These are phyloP conservation scores for Gyrodactylus bullatarudis DNA, from an alignment of 1,140 invertebrate genomes.

Conservation along the genomic window DNA sequence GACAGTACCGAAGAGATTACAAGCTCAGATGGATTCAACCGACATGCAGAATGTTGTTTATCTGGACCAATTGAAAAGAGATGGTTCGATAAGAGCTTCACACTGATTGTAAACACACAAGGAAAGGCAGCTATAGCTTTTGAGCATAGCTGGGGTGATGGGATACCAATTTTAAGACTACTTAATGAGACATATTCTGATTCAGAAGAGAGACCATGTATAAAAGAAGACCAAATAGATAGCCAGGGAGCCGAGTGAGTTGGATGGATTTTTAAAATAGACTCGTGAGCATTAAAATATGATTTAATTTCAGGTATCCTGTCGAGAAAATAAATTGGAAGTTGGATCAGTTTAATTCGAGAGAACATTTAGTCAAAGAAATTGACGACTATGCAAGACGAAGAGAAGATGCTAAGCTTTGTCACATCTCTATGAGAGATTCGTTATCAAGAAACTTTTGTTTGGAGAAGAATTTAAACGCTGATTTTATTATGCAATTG, in stretches of 20 bases:
- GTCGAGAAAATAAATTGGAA: not conserved
- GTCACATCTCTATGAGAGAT: not conserved
- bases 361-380: not conserved
- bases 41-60: no score
- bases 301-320: not conserved
- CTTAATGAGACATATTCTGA: constrained; percentile 55
- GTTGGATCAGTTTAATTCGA: not conserved
- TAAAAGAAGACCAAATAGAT: not conserved
- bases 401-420: not conserved
- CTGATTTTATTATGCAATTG: constrained; percentile 73
- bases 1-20: constrained; percentile 31
- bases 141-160: constrained; percentile 95
- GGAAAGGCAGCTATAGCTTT: constrained; percentile 59
- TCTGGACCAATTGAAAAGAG: constrained; percentile 12
- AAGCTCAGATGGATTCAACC: no score
- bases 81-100: constrained; percentile 93
- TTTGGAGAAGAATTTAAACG: constrained; percentile 51
- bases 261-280: no score
- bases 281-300: not conserved
- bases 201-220: constrained; percentile 22
- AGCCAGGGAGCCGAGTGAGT: not conserved
- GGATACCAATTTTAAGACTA: constrained; percentile 52
- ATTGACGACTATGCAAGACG: not conserved
- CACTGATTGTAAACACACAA: constrained; percentile 44
- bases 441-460: constrained; percentile 26